Evolutionary conservation across 2,113 vertebrate genomes (phyloP).

Genomic region (Salvator merianae): DNA sequence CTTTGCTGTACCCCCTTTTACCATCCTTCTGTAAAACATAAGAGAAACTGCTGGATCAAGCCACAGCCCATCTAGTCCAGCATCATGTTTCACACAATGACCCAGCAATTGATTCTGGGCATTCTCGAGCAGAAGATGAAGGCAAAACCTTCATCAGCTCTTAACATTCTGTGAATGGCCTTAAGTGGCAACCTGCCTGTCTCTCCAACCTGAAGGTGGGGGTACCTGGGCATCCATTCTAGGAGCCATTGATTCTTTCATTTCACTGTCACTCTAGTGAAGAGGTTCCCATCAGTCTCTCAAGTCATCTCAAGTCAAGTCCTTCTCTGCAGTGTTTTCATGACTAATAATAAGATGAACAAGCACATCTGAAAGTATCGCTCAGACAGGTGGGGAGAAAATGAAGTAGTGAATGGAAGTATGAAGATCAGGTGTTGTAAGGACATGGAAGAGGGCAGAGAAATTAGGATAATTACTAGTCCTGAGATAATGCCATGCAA

Average conservation of each 20-base stretch:
- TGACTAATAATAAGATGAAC: slow-evolving; percentile 59
- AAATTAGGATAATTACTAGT: slow-evolving; percentile 74
- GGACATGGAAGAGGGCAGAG: slow-evolving; percentile 52
- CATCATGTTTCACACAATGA: background rate
- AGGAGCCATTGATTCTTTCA: background rate
- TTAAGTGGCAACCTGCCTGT: no score
- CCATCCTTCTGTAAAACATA: background rate
- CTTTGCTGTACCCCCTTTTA: no score
- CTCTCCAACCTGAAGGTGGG: no score
- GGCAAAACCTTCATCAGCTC: no score
- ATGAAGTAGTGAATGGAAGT: slow-evolving; percentile 24
- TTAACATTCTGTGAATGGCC: no score
- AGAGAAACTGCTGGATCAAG: background rate
- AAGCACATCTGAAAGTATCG: slow-evolving; percentile 58
- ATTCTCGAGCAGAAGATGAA: background rate
- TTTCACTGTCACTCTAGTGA: slow-evolving; percentile 48
- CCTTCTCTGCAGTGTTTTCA: slow-evolving; percentile 60
- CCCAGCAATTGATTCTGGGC: background rate
- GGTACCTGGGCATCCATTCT: no score
- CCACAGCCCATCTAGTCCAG: background rate
- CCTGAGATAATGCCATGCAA: slow-evolving; percentile 69
- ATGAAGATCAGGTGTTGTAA: slow-evolving; percentile 39
- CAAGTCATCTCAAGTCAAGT: no score
- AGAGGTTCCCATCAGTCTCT: slow-evolving; percentile 53
- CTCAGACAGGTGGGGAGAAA: slow-evolving; percentile 42